Percentiles rank a stretch among this genome's conserved stretches.
These are phyloP conservation scores for Falco naumanni DNA, from an alignment of 2,797 vertebrate genomes.

Conservation along the genomic window DNA sequence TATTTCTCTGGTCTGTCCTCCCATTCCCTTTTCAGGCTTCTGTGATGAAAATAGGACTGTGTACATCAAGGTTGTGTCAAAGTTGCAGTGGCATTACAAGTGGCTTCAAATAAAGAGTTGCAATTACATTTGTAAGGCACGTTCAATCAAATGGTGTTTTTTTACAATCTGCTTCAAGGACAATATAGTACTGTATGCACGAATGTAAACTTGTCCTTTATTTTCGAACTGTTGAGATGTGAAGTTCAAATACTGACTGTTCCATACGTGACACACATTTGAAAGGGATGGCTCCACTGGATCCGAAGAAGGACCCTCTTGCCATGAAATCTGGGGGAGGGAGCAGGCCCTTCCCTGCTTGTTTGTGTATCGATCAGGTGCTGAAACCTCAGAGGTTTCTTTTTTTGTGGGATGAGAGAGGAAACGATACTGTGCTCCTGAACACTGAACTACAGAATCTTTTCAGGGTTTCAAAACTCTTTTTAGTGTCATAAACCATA, in stretches of 20 bases:
- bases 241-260: background rate
- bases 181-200: background rate
- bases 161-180: background rate
- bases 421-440: background rate
- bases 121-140: background rate
- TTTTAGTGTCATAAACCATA: background rate
- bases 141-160: background rate
- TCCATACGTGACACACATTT: fast-evolving
- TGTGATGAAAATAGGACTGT: background rate
- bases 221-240: background rate
- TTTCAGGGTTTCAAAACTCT: background rate
- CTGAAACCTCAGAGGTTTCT: background rate
- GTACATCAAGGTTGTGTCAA: background rate
- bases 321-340: background rate
- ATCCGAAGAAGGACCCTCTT: background rate
- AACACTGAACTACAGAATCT: background rate
- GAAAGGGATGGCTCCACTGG: background rate
- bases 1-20: background rate
- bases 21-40: background rate
- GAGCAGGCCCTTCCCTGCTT: background rate
- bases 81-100: background rate
- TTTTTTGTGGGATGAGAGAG: background rate
- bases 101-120: background rate
- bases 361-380: fast-evolving
- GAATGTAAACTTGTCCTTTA: background rate